Conservation (phyloP, 2,113 vertebrate species). For the Caretta caretta region DNA sequence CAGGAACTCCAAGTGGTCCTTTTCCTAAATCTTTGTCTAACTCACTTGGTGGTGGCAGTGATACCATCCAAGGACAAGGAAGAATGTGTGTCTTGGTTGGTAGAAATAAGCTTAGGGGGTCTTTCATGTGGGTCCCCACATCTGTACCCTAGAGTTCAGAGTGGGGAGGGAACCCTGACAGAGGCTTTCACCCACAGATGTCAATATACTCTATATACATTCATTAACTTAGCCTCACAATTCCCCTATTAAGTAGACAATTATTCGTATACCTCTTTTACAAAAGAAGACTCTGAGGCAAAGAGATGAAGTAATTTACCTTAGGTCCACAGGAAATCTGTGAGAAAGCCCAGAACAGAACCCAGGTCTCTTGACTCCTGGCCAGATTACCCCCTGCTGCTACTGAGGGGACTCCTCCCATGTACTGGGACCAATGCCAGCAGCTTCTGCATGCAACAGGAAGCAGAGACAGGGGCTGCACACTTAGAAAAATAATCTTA, state of each 20-base stretch:
- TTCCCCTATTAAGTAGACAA: conserved; percentile 16
- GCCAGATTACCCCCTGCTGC: background rate
- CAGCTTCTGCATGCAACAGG: background rate
- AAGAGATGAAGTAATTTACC: conserved; percentile 33
- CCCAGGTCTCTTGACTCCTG: background rate
- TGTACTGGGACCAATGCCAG: background rate
- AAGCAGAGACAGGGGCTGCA: conserved; percentile 10
- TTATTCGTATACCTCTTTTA: conserved; percentile 37
- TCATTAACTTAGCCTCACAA: conserved; percentile 21
- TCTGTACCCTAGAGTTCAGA: no score
- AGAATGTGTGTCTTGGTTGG: no score
- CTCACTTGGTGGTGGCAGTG: no score
- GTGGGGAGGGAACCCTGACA: no score
- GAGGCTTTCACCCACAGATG: background rate
- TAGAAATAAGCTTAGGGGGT: no score
- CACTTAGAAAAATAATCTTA: background rate
- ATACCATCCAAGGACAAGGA: no score
- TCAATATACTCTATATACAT: background rate
- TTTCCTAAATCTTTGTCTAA: no score
- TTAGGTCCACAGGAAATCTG: conserved; percentile 20
- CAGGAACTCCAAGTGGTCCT: no score
- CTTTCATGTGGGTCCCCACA: no score
- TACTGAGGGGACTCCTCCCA: background rate
- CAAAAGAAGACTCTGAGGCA: background rate
- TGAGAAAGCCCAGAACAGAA: conserved; percentile 44